Evolutionary conservation across 2,113 vertebrate species (phyloP).

Genomic region (Formicarius rufipectus): DNA sequence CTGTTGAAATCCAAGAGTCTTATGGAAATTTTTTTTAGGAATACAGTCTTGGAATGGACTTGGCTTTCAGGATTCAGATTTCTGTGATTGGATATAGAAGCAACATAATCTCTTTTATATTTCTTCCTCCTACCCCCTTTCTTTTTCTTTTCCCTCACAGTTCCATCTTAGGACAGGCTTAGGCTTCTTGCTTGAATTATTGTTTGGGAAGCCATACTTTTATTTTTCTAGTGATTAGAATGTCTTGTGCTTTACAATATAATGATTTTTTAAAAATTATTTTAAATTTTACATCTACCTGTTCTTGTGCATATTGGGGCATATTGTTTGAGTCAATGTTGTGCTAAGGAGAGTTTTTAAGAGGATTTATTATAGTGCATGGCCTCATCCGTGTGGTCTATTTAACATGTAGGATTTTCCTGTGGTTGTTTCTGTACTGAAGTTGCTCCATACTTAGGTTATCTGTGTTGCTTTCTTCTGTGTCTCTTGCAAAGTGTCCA

Average conservation of each 20-base stretch:
- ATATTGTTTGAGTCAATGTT: not conserved
- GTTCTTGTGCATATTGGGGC: not conserved
- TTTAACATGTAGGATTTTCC: not conserved
- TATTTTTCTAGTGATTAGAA: not conserved
- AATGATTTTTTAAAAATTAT: not conserved
- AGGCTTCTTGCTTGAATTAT: not conserved
- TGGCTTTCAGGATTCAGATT: not conserved
- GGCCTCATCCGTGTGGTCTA: rapidly evolving
- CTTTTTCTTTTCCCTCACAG: not conserved
- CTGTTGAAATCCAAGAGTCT: not conserved
- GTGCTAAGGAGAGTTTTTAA: not conserved
- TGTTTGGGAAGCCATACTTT: not conserved
- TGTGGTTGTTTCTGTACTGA: not conserved
- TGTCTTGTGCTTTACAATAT: not conserved
- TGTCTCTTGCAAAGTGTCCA: not conserved
- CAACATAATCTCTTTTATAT: not conserved
- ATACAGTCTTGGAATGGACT: not conserved
- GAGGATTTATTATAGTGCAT: not conserved
- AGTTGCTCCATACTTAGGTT: not conserved
- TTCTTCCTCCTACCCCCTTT: not conserved
- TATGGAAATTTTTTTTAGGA: not conserved
- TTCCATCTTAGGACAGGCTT: not conserved
- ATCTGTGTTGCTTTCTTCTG: not conserved
- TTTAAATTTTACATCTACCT: not conserved
- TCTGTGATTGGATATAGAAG: not conserved